Evolutionary conservation across 2,797 vertebrate genomes (phyloP).

Genomic region (Morelia viridis): DNA sequence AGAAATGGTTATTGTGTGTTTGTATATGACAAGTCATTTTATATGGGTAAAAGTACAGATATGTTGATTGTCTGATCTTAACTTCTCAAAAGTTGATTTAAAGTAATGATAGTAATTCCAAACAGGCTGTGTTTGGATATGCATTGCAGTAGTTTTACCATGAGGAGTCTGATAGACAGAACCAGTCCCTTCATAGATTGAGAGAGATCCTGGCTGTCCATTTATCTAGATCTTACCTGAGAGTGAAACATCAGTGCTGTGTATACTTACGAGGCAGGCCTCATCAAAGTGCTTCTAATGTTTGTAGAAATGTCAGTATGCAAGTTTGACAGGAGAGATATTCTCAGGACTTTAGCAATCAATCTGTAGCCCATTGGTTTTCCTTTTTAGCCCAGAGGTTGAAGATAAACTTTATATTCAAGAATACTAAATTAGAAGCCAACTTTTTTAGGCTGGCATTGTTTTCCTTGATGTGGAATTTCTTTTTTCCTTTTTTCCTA

Average conservation of each 20-base stretch:
- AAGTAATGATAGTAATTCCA: not conserved
- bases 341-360: not conserved
- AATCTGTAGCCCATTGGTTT: not conserved
- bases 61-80: not conserved
- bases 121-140: not conserved
- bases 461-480: not conserved
- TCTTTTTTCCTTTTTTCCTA: constrained; percentile 48
- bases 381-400: not conserved
- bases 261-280: not conserved
- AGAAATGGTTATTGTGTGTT: not conserved
- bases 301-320: not conserved
- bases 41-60: not conserved
- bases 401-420: not conserved
- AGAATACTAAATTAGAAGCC: not conserved
- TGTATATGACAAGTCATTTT: not conserved
- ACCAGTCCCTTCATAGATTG: not conserved
- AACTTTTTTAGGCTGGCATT: not conserved
- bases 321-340: not conserved
- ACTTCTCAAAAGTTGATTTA: not conserved
- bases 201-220: too few relatives aligned
- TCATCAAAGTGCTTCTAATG: not conserved
- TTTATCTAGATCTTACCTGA: not conserved
- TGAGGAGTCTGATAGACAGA: not conserved
- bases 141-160: not conserved
- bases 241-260: not conserved